Evolutionary conservation across 2,113 vertebrate species (phyloP), one percentile per base, ranked within the genome.

Genomic region (Vicugna pacos): DNA sequence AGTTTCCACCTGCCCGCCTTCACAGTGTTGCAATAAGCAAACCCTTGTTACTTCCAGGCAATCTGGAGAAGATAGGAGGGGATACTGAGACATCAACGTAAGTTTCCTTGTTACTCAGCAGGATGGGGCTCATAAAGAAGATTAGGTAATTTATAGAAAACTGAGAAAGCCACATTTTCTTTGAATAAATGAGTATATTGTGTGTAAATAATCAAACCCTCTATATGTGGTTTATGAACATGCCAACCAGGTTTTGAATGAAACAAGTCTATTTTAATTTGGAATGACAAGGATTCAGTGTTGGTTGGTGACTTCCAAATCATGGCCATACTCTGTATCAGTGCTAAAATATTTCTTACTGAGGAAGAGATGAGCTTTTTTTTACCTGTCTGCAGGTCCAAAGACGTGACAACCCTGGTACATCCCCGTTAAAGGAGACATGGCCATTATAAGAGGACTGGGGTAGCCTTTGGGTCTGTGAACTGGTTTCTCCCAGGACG

Each of bases 201-300:
- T 82, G 1, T 82, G 10, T 80, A 80, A 89, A 80, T 73, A 38
- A 84, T 73, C 72, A 85, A 22, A 8, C 24, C 46, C 11, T 90
- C 54, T 65, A 30, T 24, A 17, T 85, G 19, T 46, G 64, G 62
- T 56, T 83, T 83, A 30, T 79, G 75, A 67, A 67, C 54, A 60
- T 70, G 11, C 38, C 30, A 8, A 32, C 22, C 38, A 76, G 54
- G 6, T 80, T 91, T 93, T 76, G 48, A 24, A 52, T 72, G 62
- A 91, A 95, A 77, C 10, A 46, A 75, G 60, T 81, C 46, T 79
- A 60, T 81, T 82, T 89, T 70, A 84, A 69, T 89, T 69, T 32
- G 32, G 48, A 87, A 91, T 58, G 89, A 52, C 1, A 77, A 89
- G n/a, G 54, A 58, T 56, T 20, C 89, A 58, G 2, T 72, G 48